These are phyloP conservation scores for Australoheros scitulus DNA, from an alignment of 2,113 vertebrate species.

Conservation along the genomic window DNA sequence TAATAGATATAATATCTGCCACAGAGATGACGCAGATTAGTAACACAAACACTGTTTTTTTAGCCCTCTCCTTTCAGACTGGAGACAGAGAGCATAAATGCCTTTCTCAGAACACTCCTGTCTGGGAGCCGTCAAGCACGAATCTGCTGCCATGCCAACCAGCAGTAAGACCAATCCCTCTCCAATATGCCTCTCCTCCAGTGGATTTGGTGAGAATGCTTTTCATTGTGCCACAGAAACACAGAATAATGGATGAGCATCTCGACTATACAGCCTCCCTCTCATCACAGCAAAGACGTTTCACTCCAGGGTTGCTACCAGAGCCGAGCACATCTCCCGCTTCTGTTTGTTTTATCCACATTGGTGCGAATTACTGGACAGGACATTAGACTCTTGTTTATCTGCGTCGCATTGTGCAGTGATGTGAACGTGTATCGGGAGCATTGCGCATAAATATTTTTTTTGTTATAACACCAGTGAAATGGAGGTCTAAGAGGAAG, in stretches of 20 bases:
- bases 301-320: conserved; percentile 42
- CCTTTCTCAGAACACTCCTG: conserved; percentile 40
- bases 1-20: conserved; percentile 35
- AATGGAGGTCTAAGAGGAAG: conserved; percentile 3
- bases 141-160: conserved; percentile 72
- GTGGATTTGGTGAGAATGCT: conserved; percentile 71
- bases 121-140: conserved; percentile 58
- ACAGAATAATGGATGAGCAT: conserved; percentile 74
- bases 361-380: conserved; percentile 30
- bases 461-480: neutral
- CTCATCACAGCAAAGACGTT: conserved; percentile 44
- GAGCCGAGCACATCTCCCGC: conserved; percentile 28
- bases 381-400: conserved; percentile 20
- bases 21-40: conserved; percentile 35
- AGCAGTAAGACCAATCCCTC: conserved; percentile 55
- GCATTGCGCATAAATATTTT: neutral
- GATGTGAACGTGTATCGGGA: neutral
- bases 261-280: conserved; percentile 32
- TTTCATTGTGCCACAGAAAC: conserved; percentile 68
- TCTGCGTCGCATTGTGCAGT: conserved; percentile 30
- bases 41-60: conserved; percentile 33
- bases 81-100: conserved; percentile 35
- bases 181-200: conserved; percentile 61
- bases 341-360: conserved; percentile 41
- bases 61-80: conserved; percentile 2